Base-by-base conservation (phyloP, 2,113 vertebrate species). In the Vireo altiloquus region DNA sequence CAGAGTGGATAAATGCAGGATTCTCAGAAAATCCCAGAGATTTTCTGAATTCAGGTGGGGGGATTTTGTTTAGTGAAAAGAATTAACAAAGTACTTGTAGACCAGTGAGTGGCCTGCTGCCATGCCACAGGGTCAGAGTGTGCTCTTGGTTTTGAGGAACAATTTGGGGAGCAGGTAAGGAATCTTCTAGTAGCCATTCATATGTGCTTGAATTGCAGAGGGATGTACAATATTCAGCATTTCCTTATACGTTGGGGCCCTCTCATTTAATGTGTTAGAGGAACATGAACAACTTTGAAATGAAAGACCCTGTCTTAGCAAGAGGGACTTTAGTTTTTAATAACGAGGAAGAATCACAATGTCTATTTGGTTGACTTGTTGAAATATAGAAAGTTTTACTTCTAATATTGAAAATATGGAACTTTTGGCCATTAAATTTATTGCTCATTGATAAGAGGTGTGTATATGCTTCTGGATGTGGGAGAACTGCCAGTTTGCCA, bases 71-170 rank as follows among this genome's bases (percentile, higher is more conserved):
- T 15, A 24, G 49, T 52, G 59, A 68, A 61, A 28, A 72, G 71
- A 72, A 56, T 56, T 50, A 46, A 39, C 9, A 14, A 72, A 35
- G 8, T 46, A 24, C 23, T 53, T 30, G n/a, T 44, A 35, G 54
- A 52, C 7, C 11, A 27, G 27, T 8, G 35, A 74, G 49, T 30
- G 25, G 35, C 19, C 84, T 37, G 7, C 49, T 81, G 74, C 39
- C 35, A 6, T 30, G n/a, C 37, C 6, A 6, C 0, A 0, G 49
- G 14, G n/a, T 61, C 31, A 33, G 47, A 52, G 28, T 1, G 15
- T 35, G 31, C 35, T 77, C 28, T 47, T 63, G 64, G 40, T 35
- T 75, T 61, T 59, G 56, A 60, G 40, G 35, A 78, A 23, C 7
- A 44, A 8, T 35, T 18, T 50, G 54, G 14, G 23, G 24, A 20